A percentile compares a stretch with the other conserved stretches of the same genome.
Conservation (phyloP, 2,888 invertebrate genomes). For the Unio delphinus region DNA sequence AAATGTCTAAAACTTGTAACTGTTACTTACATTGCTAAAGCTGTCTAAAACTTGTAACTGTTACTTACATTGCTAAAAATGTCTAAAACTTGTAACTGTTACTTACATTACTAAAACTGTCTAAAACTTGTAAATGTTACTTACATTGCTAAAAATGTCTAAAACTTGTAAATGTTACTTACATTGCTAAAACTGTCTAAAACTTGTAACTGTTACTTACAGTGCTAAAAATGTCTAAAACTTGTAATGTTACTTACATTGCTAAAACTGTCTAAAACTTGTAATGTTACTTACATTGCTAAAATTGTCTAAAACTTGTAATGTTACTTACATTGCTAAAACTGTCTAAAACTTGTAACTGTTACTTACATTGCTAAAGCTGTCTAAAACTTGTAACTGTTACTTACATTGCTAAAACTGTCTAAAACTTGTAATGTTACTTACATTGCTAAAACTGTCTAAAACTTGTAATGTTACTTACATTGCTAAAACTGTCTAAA, state of each 20-base stretch:
- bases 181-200: too few species aligned
- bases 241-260: slow-evolving; percentile 49
- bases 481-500: slow-evolving; percentile 83
- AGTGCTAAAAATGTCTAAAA: slow-evolving; percentile 77
- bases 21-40: too few species aligned
- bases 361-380: too few species aligned
- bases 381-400: too few species aligned
- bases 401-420: slow-evolving; percentile 77
- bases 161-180: slow-evolving; percentile 76
- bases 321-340: slow-evolving; percentile 75
- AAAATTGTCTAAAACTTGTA: too few species aligned
- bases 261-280: slow-evolving; percentile 83
- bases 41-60: too few species aligned
- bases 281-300: too few species aligned
- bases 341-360: slow-evolving; percentile 82
- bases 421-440: slow-evolving; percentile 82
- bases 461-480: slow-evolving; percentile 16
- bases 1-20: slow-evolving; percentile 88
- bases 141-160: slow-evolving; percentile 80
- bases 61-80: slow-evolving; percentile 77
- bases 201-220: slow-evolving; percentile 27
- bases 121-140: background rate
- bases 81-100: slow-evolving; percentile 82
- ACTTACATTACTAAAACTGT: too few species aligned
- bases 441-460: too few species aligned